Conservation (phyloP, 2,888 invertebrate species). For the Glyphotaelius pellucidus region DNA sequence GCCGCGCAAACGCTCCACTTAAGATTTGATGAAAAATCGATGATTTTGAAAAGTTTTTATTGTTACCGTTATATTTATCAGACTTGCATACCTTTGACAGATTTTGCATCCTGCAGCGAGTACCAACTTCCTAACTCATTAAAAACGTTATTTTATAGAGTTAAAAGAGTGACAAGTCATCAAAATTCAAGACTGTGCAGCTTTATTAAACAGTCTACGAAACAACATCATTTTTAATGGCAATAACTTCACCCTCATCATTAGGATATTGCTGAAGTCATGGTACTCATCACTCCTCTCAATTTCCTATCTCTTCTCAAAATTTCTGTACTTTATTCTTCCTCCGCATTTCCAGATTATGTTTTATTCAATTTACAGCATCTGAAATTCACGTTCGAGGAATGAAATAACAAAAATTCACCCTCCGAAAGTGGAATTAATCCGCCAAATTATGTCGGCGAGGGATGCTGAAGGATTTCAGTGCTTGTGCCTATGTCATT, state of each 20-base stretch:
- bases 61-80: too few relatives aligned
- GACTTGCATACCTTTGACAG: too few relatives aligned
- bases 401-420: conserved; percentile 38
- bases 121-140: too few relatives aligned
- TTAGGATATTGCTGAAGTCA: not conserved
- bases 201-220: not conserved
- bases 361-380: conserved; percentile 36
- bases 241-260: not conserved
- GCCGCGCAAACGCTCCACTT: too few relatives aligned
- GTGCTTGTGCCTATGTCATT: not conserved
- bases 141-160: too few relatives aligned
- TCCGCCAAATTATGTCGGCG: not conserved
- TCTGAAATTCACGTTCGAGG: conserved; percentile 10
- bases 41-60: too few relatives aligned
- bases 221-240: not conserved
- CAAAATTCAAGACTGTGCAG: not conserved
- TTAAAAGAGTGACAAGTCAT: not conserved
- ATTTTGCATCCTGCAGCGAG: too few relatives aligned
- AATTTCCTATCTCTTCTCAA: not conserved
- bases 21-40: too few relatives aligned
- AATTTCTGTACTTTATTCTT: not conserved
- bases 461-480: not conserved
- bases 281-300: not conserved
- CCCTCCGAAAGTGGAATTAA: conserved; percentile 18
- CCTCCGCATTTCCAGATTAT: conserved; percentile 12